Percentiles rank a stretch among this genome's conserved stretches.
These are phyloP conservation scores for Sussaba pulchella DNA, from an alignment of 2,888 invertebrate species.

Conservation along the genomic window DNA sequence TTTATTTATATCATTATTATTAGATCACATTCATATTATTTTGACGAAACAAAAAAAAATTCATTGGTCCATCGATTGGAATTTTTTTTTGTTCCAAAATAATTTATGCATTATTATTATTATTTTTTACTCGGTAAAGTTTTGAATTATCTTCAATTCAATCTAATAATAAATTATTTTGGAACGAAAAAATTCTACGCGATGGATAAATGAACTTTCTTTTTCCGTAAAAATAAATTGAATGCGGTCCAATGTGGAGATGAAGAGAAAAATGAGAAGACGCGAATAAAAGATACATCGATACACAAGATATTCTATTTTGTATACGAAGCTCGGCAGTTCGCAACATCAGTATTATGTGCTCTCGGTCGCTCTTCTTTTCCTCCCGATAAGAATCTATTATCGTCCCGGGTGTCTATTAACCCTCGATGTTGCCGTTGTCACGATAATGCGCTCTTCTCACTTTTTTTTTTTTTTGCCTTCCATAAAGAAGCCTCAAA, in stretches of 20 bases:
- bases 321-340: constrained; percentile 38
- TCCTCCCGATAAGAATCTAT: constrained; percentile 66
- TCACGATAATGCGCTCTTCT: constrained; percentile 20
- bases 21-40: too few species aligned
- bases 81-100: neutral
- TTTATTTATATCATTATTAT: too few species aligned
- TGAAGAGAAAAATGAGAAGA: neutral
- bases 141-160: neutral
- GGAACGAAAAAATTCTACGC: neutral
- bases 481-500: constrained; percentile 40
- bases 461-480: constrained; percentile 19
- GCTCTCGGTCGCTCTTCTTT: constrained; percentile 42
- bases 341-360: constrained; percentile 62
- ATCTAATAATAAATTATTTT: neutral
- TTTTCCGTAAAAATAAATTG: neutral
- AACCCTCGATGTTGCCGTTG: constrained; percentile 42
- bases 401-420: constrained; percentile 64
- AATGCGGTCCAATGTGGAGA: neutral
- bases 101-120: neutral
- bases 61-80: too few species aligned
- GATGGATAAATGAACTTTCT: neutral
- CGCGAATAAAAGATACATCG: constrained; percentile 29
- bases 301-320: constrained; percentile 53
- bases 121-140: neutral
- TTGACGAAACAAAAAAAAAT: too few species aligned